Conservation (phyloP, 2,888 invertebrate genomes). For the Caenorhabditis japonica region DNA sequence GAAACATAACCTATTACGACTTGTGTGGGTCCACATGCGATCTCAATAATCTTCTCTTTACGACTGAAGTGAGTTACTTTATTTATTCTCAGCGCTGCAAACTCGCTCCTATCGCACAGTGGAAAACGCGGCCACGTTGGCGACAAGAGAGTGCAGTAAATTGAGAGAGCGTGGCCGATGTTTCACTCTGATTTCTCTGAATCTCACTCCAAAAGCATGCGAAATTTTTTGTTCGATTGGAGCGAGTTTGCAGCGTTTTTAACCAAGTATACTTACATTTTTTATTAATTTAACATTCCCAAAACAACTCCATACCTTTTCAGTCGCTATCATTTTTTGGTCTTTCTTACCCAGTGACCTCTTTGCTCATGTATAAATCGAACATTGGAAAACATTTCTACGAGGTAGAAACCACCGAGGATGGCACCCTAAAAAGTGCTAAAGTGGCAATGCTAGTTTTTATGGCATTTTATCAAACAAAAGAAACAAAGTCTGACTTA, state of each 20-base stretch:
- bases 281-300: no score
- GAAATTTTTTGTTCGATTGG: no score
- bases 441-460: conserved; percentile 62
- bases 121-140: no score
- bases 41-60: conserved; percentile 63
- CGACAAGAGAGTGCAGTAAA: no score
- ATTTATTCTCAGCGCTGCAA: no score
- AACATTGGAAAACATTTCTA: conserved; percentile 70
- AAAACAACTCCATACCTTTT: no score
- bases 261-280: no score
- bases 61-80: conserved; percentile 39
- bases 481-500: conserved; percentile 52
- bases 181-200: no score
- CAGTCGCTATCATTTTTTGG: conserved; percentile 42
- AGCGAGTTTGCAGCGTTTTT: no score
- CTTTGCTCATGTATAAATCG: conserved; percentile 55
- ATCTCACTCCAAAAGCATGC: no score
- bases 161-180: no score
- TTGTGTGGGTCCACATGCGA: conserved; percentile 61
- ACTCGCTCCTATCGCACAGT: no score
- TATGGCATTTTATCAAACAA: conserved; percentile 63
- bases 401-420: conserved; percentile 7
- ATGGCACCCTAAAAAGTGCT: conserved; percentile 32
- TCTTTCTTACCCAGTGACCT: conserved; percentile 53
- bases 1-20: conserved; percentile 57